Evolutionary conservation across 2,113 vertebrate species (phyloP).

Genomic region (Trichomycterus rosablanca): DNA sequence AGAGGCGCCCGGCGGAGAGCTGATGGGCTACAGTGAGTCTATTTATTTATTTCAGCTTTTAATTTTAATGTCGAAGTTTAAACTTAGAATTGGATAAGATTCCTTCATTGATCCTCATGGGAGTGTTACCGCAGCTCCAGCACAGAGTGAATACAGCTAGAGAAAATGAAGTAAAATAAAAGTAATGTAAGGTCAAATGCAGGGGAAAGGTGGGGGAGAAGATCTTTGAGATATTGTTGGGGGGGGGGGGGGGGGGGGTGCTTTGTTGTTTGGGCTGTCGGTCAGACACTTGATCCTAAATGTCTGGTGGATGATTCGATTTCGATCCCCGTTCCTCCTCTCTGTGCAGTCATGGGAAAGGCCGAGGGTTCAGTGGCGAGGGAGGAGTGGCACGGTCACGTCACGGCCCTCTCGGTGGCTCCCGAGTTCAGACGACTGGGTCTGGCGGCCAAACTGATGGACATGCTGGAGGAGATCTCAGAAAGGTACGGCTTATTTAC

Average conservation of each 20-base stretch:
- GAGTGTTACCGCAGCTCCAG: background rate
- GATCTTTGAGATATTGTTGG: too few species aligned
- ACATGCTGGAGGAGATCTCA: slow-evolving; percentile 92
- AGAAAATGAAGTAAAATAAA: too few species aligned
- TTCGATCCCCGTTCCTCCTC: background rate
- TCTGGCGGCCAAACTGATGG: slow-evolving; percentile 93
- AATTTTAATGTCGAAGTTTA: too few species aligned
- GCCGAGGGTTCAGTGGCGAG: slow-evolving; percentile 91
- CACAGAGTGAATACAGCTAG: too few species aligned
- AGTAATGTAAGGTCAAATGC: too few species aligned
- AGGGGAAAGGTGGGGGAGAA: too few species aligned
- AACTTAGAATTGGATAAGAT: too few species aligned
- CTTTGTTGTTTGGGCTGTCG: too few species aligned
- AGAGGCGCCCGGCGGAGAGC: slow-evolving; percentile 89
- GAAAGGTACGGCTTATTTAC: slow-evolving; percentile 73
- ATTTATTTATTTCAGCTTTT: background rate
- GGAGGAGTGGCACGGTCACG: slow-evolving; percentile 94
- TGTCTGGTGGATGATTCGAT: too few species aligned
- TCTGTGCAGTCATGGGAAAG: slow-evolving; percentile 87
- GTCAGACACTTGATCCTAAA: too few species aligned
- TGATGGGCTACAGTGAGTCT: slow-evolving; percentile 93
- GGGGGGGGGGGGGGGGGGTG: too few species aligned
- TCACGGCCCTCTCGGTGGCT: slow-evolving; percentile 90
- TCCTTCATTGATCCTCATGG: background rate
- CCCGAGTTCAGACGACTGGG: slow-evolving; percentile 90